A percentile compares a stretch with the other conserved stretches of the same genome.
Conservation (phyloP, 1,140 invertebrate genomes). For the Solenopsis invicta region DNA sequence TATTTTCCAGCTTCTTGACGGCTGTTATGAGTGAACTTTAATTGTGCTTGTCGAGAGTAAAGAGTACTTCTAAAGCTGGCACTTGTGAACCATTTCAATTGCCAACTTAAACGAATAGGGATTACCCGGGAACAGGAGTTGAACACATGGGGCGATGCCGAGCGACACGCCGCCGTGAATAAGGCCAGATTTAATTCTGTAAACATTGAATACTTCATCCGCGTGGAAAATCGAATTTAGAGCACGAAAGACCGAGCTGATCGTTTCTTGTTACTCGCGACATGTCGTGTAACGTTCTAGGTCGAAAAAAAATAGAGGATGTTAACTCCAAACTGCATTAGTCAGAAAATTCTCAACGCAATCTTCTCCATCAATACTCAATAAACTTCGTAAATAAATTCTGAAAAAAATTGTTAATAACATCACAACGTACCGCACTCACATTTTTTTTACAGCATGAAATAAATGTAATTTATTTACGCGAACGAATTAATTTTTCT, state of each 20-base stretch:
- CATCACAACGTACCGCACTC: not conserved
- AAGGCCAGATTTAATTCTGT: conserved; percentile 6
- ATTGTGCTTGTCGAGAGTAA: conserved; percentile 35
- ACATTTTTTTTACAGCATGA: not conserved
- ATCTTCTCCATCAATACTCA: not conserved
- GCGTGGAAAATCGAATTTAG: not conserved
- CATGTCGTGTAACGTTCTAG: not conserved
- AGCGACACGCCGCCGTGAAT: not conserved
- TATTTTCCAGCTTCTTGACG: not conserved
- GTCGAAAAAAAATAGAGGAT: not conserved
- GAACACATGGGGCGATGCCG: not conserved
- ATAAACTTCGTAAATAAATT: not conserved
- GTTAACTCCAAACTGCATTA: not conserved
- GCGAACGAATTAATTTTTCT: not conserved
- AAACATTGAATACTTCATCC: conserved; percentile 57
- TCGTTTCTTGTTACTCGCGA: conserved; percentile 1
- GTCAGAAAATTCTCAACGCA: not conserved
- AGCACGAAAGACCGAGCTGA: not conserved
- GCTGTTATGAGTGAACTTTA: conserved; percentile 49
- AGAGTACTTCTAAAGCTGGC: conserved; percentile 61
- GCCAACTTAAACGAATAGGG: conserved; percentile 46
- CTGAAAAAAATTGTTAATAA: not conserved
- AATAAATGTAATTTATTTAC: too few species aligned
- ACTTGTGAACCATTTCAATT: conserved; percentile 39
- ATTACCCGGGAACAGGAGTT: conserved; percentile 49